Evolutionary conservation across 2,797 vertebrate genomes (phyloP).

Genomic region (Characodon lateralis): DNA sequence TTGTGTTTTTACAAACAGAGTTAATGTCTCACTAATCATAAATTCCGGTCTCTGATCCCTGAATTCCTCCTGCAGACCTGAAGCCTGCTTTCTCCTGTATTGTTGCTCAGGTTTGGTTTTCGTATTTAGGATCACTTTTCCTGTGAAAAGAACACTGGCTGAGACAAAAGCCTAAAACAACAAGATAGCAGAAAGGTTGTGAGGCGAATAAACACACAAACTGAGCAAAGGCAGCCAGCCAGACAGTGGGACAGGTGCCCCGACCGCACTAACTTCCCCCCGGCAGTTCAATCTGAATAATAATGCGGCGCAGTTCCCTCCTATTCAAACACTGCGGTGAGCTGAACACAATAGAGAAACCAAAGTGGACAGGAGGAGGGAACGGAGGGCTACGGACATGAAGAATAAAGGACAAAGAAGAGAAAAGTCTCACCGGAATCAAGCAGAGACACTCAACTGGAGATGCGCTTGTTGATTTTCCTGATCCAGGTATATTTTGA

Average conservation of each 20-base stretch:
- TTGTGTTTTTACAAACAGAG: neutral
- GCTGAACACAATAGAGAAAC: constrained; percentile 8
- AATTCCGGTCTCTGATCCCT: neutral
- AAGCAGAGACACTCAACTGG: neutral
- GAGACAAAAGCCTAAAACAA: constrained; percentile 43
- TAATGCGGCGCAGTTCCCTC: constrained; percentile 52
- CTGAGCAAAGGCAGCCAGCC: constrained; percentile 6
- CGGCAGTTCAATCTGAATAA: constrained; percentile 70
- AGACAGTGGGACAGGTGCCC: constrained; percentile 48
- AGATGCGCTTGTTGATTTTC: neutral
- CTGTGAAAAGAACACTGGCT: neutral
- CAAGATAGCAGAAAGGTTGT: constrained; percentile 57
- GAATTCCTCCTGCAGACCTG: neutral
- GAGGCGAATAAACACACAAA: constrained; percentile 15
- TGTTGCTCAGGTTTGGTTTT: neutral
- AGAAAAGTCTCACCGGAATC: constrained; percentile 30
- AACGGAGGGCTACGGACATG: neutral
- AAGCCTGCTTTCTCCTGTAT: neutral
- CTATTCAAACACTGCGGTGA: constrained; percentile 73
- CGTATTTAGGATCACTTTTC: neutral
- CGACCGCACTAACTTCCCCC: constrained; percentile 72
- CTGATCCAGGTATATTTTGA: neutral
- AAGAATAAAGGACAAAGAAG: accelerated
- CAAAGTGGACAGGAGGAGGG: neutral
- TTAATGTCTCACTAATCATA: neutral